Percentiles rank a stretch among this genome's conserved stretches.
Evolutionary conservation across 2,113 vertebrate genomes (phyloP).

Genomic region (Prionailurus viverrinus): DNA sequence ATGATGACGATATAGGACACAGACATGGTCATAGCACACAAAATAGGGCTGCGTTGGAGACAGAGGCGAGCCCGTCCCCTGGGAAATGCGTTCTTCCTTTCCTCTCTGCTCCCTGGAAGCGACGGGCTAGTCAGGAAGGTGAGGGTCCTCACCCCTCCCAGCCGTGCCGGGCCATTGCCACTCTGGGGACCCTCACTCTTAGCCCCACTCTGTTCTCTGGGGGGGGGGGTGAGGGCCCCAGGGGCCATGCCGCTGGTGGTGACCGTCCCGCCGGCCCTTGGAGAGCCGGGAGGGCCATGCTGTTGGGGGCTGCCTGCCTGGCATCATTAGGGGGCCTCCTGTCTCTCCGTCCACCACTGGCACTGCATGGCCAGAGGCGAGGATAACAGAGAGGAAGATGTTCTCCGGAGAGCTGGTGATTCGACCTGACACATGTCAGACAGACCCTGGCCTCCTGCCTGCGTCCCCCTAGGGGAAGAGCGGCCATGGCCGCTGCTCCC

Average conservation of each 20-base stretch:
- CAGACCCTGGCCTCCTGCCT: not conserved
- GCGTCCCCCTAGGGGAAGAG: not conserved
- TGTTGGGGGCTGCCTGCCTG: rapidly evolving
- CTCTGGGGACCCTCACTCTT: rapidly evolving
- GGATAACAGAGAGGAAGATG: not conserved
- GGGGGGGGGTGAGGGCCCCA: rapidly evolving
- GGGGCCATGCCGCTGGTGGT: rapidly evolving
- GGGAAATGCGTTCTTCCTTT: not conserved
- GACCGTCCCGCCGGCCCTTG: not conserved
- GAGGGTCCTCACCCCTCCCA: no score
- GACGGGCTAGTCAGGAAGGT: not conserved
- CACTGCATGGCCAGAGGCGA: rapidly evolving
- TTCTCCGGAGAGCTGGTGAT: not conserved
- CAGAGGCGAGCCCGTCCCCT: rapidly evolving
- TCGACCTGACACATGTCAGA: not conserved
- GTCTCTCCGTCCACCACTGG: not conserved
- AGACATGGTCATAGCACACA: rapidly evolving
- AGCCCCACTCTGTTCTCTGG: rapidly evolving
- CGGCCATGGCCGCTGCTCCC: not conserved
- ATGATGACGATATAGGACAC: rapidly evolving
- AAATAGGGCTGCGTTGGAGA: not conserved
- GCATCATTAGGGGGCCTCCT: not conserved
- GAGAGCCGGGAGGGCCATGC: rapidly evolving
- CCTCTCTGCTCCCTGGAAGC: not conserved
- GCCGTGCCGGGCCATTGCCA: rapidly evolving